phyloP scores from a whole-genome alignment of 2,797 vertebrate species.

The Manis javanica region DNA sequence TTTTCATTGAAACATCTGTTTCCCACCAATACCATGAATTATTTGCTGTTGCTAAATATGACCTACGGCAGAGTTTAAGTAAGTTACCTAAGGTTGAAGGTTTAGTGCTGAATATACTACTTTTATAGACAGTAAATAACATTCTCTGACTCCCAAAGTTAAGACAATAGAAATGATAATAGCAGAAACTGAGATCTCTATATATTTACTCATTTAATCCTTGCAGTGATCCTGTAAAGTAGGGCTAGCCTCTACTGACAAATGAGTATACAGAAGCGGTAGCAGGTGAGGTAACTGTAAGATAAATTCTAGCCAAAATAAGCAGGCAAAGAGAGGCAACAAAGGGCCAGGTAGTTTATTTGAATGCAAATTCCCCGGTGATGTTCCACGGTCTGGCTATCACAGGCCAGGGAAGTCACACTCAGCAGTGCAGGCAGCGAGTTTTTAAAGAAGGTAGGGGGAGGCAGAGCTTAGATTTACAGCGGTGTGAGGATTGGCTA shows the following conservation, averaged over 20 bases:
- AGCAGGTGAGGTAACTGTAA: too few relatives aligned
- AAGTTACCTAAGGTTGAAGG: not conserved
- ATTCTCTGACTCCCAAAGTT: not conserved
- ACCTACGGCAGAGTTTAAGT: not conserved
- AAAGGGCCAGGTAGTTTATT: too few relatives aligned
- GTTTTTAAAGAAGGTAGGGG: too few relatives aligned
- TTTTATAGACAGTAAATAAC: not conserved
- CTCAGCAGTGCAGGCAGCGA: too few relatives aligned
- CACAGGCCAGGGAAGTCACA: too few relatives aligned
- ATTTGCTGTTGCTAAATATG: not conserved
- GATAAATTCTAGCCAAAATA: too few relatives aligned
- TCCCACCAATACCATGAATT: not conserved
- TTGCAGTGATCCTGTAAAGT: not conserved
- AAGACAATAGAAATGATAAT: not conserved
- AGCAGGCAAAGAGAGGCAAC: too few relatives aligned
- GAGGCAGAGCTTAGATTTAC: too few relatives aligned
- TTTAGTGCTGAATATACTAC: not conserved
- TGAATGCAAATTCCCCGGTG: too few relatives aligned
- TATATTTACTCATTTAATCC: not conserved
- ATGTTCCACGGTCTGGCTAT: too few relatives aligned
- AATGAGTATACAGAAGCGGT: not conserved
- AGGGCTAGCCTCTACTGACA: not conserved
- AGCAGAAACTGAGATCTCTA: not conserved
- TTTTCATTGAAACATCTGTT: not conserved
- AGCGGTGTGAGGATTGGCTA: too few relatives aligned